phyloP scores from a whole-genome alignment of 2,888 invertebrate genomes.

The Ormyrus pomaceus region DNA sequence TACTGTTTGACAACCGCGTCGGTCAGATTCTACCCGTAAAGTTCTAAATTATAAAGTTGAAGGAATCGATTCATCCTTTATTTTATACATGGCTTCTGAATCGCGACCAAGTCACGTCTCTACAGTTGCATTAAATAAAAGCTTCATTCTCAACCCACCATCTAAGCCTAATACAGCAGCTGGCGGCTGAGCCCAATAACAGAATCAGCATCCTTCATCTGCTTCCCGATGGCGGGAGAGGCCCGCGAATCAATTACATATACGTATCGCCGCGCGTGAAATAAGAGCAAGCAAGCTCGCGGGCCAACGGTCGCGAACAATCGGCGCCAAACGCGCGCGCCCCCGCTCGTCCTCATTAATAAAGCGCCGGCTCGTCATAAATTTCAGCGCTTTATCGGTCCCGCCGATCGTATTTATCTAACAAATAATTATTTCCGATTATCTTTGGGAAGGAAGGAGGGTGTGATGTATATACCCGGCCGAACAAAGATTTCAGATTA shows the following conservation, averaged over 20 bases:
- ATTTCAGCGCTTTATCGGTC: conserved; percentile 67
- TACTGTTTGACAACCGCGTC: too few relatives aligned
- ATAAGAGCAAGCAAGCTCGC: conserved; percentile 12
- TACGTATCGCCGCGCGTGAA: conserved; percentile 2
- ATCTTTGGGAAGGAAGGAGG: conserved; percentile 62
- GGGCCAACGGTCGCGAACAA: conserved; percentile 22
- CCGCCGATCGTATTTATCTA: conserved; percentile 72
- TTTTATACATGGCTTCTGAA: too few relatives aligned
- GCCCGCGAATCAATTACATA: conserved; percentile 34
- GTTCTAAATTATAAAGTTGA: too few relatives aligned
- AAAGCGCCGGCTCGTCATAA: conserved; percentile 67
- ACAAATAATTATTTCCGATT: conserved; percentile 74
- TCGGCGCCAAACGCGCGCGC: conserved; percentile 40
- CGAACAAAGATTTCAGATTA: conserved; percentile 72
- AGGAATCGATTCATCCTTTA: too few relatives aligned
- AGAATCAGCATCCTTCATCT: conserved; percentile 25
- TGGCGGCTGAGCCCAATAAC: conserved; percentile 14
- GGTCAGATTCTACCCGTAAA: too few relatives aligned
- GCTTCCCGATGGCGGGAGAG: conserved; percentile 2
- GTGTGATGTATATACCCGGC: conserved; percentile 68
- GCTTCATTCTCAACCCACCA: too few relatives aligned
- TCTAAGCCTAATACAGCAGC: conserved; percentile 19
- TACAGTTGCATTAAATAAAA: too few relatives aligned
- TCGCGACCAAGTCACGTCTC: too few relatives aligned
- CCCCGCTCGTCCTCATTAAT: conserved; percentile 63